Base-by-base conservation (phyloP, 1,140 invertebrate species). In the Harpegnathos saltator region DNA sequence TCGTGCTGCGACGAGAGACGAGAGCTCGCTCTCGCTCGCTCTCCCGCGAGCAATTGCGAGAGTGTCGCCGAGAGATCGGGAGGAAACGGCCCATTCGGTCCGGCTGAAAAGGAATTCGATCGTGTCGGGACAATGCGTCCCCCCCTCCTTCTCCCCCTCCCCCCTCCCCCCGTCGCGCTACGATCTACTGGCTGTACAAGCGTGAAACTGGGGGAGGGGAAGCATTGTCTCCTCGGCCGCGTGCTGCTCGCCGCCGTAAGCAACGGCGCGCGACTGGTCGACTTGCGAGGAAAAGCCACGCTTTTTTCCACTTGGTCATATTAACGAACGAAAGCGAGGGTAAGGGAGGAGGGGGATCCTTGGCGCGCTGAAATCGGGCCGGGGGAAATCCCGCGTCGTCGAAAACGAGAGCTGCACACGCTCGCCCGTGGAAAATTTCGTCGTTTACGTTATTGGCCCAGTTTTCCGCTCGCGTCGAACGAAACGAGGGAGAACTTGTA, bases 41-140 rank as follows among this genome's bases (percentile, higher is more conserved):
- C 38, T 19, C 24, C n/a, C 44, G 22, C 65, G 61, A 71, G 56
- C 82, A 85, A 56, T 33, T 54, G 54, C 50, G 29, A 68, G 50
- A 58, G 26, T 52, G 62, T 26, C 24, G 12, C 29, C 33, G 29
- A 69, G 29, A 69, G 44, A 38, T 81, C 58, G 22, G 44, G 62
- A 68, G 69, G 77, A 85, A 86, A 82, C 61, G 71, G 65, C 38
- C 22, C 58, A 86, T 82, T 82, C 63, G 77, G 56, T 52, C 29
- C 58, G 44, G 66, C 50, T 85, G 56, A 82, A 69, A 86, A 82
- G 71, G 77, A 86, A 86, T 86, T 86, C 63, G 85, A 86, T 85
- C 65, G 58, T 75, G 77, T 74, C 58, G 24, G 80, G 68, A 85
- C 85, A 85, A 86, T 86, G 77, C 52, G 63, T 75, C 65, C 63